Base-by-base conservation (phyloP, 2,113 vertebrate species). In the Misgurnus mizolepis region DNA sequence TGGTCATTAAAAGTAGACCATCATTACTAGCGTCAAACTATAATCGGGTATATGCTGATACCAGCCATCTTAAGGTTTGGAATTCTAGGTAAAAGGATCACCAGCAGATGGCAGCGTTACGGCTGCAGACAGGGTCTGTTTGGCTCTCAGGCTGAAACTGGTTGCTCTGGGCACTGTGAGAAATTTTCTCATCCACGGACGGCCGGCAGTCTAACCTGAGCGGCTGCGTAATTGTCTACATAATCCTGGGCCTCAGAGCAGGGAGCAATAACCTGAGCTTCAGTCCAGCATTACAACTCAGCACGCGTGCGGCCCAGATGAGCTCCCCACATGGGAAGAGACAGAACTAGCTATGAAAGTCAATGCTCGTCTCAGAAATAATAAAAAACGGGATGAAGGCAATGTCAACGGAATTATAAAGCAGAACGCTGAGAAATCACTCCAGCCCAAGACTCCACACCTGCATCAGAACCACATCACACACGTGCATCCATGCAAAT, bases 271-370 rank as follows among this genome's bases (percentile, higher is more conserved):
- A 70, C 65, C 45, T 61, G 15, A n/a, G 68, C 53, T 56, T 17
- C 53, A n/a, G 14, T 14, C 15, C 12, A 58, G 17, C 7, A 6
- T 14, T 18, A 17, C 17, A 58, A 17, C 55, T n/a, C 55, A 18
- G 55, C 55, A 18, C 7, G 14, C 75, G 50, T 43, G 49, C 0
- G 41, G 43, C 61, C 67, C 75, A 74, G 70, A 76, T 75, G 83
- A 82, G 85, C 65, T 86, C 66, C 81, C 82, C 82, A 76, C 81
- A 76, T 43, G 67, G 12, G 8, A 58, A 49, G 5, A 18, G 53
- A 67, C 81, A 89, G 82, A 81, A 64, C 60, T 69, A 75, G 60
- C 69, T 80, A 80, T 84, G 78, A 85, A 87, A 80, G 81, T 82
- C 82, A 72, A 70, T 77, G 83, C 82, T 87, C 83, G 67, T 70